These are phyloP conservation scores for Tachyglossus aculeatus DNA, from an alignment of 2,797 vertebrate species.

Conservation along the genomic window DNA sequence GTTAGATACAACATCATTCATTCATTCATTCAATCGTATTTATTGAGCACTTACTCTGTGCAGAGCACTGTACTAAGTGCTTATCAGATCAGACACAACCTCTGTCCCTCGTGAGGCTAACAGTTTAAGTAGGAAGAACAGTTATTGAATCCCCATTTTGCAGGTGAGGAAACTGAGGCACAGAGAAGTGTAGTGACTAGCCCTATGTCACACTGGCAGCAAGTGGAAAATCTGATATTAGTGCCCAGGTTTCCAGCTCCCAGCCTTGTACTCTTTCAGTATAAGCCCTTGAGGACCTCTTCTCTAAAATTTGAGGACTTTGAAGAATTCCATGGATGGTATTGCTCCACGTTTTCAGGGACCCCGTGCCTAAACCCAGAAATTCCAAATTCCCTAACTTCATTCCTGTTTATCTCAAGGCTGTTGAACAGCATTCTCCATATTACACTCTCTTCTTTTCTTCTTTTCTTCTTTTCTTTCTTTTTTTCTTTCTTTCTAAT, in stretches of 20 bases:
- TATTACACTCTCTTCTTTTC: too few species aligned
- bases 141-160: not conserved
- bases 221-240: not conserved
- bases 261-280: not conserved
- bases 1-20: too few species aligned
- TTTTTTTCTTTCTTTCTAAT: too few species aligned
- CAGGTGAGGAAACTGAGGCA: not conserved
- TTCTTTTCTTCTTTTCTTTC: too few species aligned
- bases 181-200: not conserved
- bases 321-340: too few species aligned
- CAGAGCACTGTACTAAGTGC: not conserved
- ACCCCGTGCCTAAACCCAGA: too few species aligned
- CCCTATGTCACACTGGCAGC: not conserved
- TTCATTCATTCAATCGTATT: not conserved
- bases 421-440: too few species aligned
- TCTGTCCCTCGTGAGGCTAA: not conserved
- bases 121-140: not conserved
- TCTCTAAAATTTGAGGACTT: too few species aligned
- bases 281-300: too few species aligned
- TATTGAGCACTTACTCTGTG: not conserved
- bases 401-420: too few species aligned
- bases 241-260: not conserved
- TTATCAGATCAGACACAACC: not conserved
- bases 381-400: too few species aligned
- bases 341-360: too few species aligned